Evolutionary conservation across 2,888 invertebrate species (phyloP), one percentile per base, ranked within the genome.

Genomic region (Drosophila meridionalis): DNA sequence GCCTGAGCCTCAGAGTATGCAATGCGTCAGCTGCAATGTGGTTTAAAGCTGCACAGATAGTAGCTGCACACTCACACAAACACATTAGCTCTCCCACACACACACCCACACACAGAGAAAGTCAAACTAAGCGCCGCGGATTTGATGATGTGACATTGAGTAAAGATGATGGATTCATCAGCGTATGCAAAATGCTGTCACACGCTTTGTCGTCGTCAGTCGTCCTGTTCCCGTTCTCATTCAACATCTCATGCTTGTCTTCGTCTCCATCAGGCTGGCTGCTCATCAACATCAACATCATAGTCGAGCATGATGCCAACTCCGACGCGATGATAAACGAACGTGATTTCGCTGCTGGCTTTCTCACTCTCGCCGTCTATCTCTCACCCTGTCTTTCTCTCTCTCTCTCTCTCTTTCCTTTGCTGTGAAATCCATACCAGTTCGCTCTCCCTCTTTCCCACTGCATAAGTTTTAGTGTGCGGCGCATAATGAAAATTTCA

Each of bases 91-190:
- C 20, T 20, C 20, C 20, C 20, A 20, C 20, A 7, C n/a, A 7
- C 9, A 38, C 11, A 20, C 26, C 20, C 38, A 66, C 30, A 45
- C 38, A 58, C 34, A 61, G 55, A 62, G 63, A 85, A 82, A 90
- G 83, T 82, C 82, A 76, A 88, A 82, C 90, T 78, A 89, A 88
- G 83, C 83, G 86, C 68, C 83, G 72, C 68, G 88, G 90, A 89
- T 91, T 91, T 89, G 87, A 89, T 88, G 89, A 92, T 90, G 90
- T 90, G 89, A 92, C 90, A 84, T 90, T 89, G 91, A 91, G 87
- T 88, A 90, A 91, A 89, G 89, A 91, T 91, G 91, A 91, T 90
- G 90, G 86, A 92, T 92, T 87, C 91, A 91, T 91, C 91, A 91
- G 84, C 85, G 84, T 88, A 90, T 91, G 90, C 87, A 91, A 91